Evolutionary conservation across 2,888 invertebrate species (phyloP).

Genomic region (Zhengitettix transpicula): DNA sequence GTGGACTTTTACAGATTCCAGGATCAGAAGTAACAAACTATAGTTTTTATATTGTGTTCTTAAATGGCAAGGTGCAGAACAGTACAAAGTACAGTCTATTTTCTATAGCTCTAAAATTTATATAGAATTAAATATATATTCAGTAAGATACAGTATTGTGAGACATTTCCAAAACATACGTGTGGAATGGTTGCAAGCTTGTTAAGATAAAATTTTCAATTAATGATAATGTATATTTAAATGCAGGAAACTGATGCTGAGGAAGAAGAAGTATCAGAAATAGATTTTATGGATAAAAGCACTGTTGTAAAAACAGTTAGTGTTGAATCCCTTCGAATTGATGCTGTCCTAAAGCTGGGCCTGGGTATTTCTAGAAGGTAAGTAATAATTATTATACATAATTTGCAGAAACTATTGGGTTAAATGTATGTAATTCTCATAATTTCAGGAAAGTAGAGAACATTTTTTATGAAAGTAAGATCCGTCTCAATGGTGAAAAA

Average conservation of each 20-base stretch:
- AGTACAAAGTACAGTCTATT: too few species aligned
- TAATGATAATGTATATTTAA: too few species aligned
- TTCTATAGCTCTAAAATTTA: too few species aligned
- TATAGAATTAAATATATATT: too few species aligned
- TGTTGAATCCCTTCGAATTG: conserved; percentile 50
- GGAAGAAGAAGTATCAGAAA: background rate
- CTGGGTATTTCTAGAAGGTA: conserved; percentile 57
- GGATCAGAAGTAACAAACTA: too few species aligned
- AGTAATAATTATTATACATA: conserved; percentile 17
- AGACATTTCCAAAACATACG: too few species aligned
- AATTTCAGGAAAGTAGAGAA: conserved; percentile 58
- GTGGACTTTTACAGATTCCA: too few species aligned
- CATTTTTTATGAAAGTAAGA: conserved; percentile 62
- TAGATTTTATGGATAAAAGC: conserved; percentile 17
- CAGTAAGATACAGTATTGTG: too few species aligned
- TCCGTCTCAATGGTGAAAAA: conserved; percentile 63
- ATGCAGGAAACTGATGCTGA: background rate
- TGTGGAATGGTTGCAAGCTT: too few species aligned
- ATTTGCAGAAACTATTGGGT: background rate
- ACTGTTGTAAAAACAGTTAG: conserved; percentile 46
- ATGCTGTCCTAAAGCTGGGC: conserved; percentile 50
- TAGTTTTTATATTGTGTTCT: too few species aligned
- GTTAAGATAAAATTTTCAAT: too few species aligned
- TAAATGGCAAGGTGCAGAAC: too few species aligned
- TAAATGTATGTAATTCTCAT: conserved; percentile 4